These are phyloP conservation scores for Carlito syrichta DNA, from an alignment of 2,113 vertebrate genomes.

Conservation along the genomic window DNA sequence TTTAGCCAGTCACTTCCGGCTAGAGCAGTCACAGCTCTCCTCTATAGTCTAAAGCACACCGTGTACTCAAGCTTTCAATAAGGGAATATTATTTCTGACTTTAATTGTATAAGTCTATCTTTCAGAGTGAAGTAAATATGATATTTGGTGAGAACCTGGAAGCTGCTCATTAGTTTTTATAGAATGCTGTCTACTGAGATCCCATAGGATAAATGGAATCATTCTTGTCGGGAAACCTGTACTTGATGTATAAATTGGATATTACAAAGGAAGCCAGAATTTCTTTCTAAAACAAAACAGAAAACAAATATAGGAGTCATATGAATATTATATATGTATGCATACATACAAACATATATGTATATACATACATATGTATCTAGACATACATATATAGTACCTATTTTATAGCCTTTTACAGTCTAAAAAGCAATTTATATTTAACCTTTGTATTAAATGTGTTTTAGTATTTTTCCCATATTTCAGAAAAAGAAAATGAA, in stretches of 20 bases:
- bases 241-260: conserved; percentile 12
- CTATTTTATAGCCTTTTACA: neutral
- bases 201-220: neutral
- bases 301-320: neutral
- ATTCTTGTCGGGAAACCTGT: neutral
- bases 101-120: neutral
- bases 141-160: conserved; percentile 29
- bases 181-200: conserved; percentile 6
- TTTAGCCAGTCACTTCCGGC: neutral
- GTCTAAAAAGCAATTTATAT: conserved; percentile 21
- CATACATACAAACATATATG: no score
- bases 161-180: conserved; percentile 44
- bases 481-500: conserved; percentile 9
- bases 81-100: neutral
- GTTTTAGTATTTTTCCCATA: neutral
- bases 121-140: conserved; percentile 28
- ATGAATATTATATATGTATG: neutral
- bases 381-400: neutral
- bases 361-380: neutral
- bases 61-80: neutral
- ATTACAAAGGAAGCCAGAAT: conserved; percentile 27
- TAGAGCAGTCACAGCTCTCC: neutral
- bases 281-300: conserved; percentile 38
- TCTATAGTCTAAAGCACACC: neutral
- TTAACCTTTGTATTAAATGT: conserved; percentile 14